These are phyloP conservation scores for Scolopax rusticola DNA, from an alignment of 2,797 vertebrate genomes.

Conservation along the genomic window DNA sequence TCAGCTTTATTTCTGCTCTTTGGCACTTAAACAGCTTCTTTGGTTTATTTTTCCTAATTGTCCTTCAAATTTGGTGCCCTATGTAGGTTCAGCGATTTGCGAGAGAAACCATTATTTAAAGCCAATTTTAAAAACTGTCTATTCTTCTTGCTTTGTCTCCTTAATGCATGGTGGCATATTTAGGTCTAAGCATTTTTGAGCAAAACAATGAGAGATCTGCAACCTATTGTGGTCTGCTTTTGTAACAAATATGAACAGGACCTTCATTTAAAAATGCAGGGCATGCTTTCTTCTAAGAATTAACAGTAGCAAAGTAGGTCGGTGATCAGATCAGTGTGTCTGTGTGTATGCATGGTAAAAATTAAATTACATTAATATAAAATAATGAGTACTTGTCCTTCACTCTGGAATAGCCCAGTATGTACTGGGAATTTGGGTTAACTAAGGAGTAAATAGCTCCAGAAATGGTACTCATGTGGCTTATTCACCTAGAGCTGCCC, in stretches of 20 bases:
- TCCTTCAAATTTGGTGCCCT: background rate
- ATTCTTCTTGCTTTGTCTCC: slow-evolving; percentile 13
- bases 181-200: slow-evolving; percentile 26
- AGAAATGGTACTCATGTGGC: slow-evolving; percentile 28
- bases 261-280: background rate
- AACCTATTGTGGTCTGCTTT: slow-evolving; percentile 9
- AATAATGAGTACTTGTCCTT: slow-evolving; percentile 20
- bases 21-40: background rate
- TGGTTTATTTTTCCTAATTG: background rate
- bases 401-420: background rate
- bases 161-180: slow-evolving; percentile 33
- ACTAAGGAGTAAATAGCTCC: background rate
- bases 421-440: slow-evolving; percentile 8
- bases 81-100: background rate
- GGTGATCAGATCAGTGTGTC: background rate
- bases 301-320: background rate
- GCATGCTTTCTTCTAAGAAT: background rate
- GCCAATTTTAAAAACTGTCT: background rate
- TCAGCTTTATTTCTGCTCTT: slow-evolving; percentile 71
- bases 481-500: slow-evolving; percentile 5
- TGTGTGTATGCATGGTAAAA: background rate
- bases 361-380: background rate
- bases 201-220: background rate
- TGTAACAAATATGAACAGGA: slow-evolving; percentile 20
- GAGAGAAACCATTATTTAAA: slow-evolving; percentile 30